phyloP scores from a whole-genome alignment of 1,140 invertebrate species.

The Drosophila parvula region DNA sequence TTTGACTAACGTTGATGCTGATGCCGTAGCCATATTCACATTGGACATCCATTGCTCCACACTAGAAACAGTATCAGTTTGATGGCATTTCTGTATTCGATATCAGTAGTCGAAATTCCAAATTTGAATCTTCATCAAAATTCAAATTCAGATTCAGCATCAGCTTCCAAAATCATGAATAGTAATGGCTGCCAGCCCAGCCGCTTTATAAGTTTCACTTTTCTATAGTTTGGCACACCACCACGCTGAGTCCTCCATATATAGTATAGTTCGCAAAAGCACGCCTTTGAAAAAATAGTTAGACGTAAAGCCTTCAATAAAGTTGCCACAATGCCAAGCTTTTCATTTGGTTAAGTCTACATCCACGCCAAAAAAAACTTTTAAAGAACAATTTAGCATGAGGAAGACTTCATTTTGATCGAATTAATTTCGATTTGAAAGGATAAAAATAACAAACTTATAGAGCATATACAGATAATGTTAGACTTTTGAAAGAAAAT shows the following conservation, averaged over 20 bases:
- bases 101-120: slow-evolving; percentile 52
- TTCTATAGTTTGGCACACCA: slow-evolving; percentile 12
- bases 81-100: slow-evolving; percentile 13
- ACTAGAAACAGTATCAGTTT: slow-evolving; percentile 11
- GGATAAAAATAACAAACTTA: neutral
- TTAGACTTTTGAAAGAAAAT: neutral
- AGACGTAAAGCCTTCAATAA: slow-evolving; percentile 4
- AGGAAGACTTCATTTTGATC: slow-evolving; percentile 23
- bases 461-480: neutral
- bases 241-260: neutral
- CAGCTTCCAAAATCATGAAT: slow-evolving; percentile 10
- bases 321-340: slow-evolving; percentile 34
- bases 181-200: neutral
- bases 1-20: slow-evolving; percentile 41
- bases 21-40: slow-evolving; percentile 28
- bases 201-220: slow-evolving; percentile 19
- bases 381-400: slow-evolving; percentile 6
- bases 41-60: slow-evolving; percentile 32
- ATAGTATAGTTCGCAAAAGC: slow-evolving; percentile 2
- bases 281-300: slow-evolving; percentile 12
- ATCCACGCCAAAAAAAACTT: slow-evolving; percentile 24
- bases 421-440: slow-evolving; percentile 8
- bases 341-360: slow-evolving; percentile 47
- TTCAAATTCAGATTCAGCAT: slow-evolving; percentile 18
- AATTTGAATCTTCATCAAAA: slow-evolving; percentile 42